phyloP scores from a whole-genome alignment of 2,113 vertebrate species.

The Megaceryle torquata region DNA sequence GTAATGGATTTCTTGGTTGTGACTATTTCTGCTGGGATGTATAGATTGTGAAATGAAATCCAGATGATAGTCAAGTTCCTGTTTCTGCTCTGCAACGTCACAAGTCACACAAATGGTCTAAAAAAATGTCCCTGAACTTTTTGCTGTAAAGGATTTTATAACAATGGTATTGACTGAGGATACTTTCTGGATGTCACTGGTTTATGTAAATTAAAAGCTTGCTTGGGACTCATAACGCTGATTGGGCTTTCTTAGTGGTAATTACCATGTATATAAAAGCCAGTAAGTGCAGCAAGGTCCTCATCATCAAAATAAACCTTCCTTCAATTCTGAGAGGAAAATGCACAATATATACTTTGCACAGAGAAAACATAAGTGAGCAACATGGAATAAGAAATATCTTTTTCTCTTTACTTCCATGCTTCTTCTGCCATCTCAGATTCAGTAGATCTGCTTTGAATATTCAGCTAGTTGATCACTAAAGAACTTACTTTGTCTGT shows the following conservation, averaged over 20 bases:
- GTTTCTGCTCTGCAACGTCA: neutral
- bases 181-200: neutral
- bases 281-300: neutral
- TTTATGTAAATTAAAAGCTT: neutral
- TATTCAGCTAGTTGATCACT: neutral
- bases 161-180: neutral
- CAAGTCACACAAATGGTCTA: neutral
- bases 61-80: slow-evolving; percentile 12
- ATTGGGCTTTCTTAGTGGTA: neutral
- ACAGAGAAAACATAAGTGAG: neutral
- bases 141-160: neutral
- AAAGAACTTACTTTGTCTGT: neutral
- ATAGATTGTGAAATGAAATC: slow-evolving; percentile 29
- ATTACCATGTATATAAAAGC: neutral
- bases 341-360: neutral
- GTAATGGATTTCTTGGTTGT: slow-evolving; percentile 42
- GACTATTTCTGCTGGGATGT: neutral
- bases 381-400: neutral
- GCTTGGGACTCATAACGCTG: neutral
- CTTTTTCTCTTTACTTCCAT: neutral
- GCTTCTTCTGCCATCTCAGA: neutral
- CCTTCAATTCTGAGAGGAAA: neutral
- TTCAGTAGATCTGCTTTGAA: neutral
- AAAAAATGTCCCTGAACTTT: neutral
- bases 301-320: neutral